A percentile compares a stretch with the other conserved stretches of the same genome.
Evolutionary conservation across 2,888 invertebrate genomes (phyloP).

Genomic region (Orthosia cruda): DNA sequence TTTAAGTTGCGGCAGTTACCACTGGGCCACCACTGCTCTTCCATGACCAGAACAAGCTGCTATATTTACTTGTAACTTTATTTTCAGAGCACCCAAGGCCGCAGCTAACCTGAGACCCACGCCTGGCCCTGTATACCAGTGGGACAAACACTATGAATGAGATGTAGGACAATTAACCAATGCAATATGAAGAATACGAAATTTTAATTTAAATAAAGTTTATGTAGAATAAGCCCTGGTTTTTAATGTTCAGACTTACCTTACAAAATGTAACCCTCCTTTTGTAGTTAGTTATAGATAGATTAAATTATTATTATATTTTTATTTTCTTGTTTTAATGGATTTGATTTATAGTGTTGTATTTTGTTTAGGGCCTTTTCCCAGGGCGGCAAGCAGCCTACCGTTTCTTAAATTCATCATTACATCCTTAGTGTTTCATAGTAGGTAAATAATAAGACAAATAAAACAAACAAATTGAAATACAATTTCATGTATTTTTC

Average conservation of each 20-base stretch:
- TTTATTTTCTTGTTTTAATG: not conserved
- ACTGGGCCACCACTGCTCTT: not conserved
- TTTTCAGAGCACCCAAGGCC: conserved; percentile 79
- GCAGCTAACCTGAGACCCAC: conserved; percentile 86
- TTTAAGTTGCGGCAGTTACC: too few relatives aligned
- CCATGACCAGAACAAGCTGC: not conserved
- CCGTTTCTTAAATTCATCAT: too few relatives aligned
- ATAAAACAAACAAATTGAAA: conserved; percentile 39
- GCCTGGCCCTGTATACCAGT: conserved; percentile 91
- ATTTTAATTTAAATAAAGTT: conserved; percentile 67
- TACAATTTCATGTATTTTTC: conserved; percentile 58
- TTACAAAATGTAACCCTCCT: not conserved
- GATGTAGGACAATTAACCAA: conserved; percentile 22
- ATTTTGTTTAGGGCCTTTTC: too few relatives aligned
- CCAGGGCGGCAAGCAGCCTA: too few relatives aligned
- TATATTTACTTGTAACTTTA: not conserved
- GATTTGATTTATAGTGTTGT: too few relatives aligned
- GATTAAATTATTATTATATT: too few relatives aligned
- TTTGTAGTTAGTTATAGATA: too few relatives aligned
- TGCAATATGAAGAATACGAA: conserved; percentile 37
- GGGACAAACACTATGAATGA: conserved; percentile 90
- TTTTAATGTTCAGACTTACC: conserved; percentile 9
- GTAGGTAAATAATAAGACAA: not conserved
- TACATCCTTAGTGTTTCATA: not conserved
- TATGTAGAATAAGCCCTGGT: conserved; percentile 57